Conservation (phyloP, 1,140 invertebrate genomes). For the Listronotus oregonensis region DNA sequence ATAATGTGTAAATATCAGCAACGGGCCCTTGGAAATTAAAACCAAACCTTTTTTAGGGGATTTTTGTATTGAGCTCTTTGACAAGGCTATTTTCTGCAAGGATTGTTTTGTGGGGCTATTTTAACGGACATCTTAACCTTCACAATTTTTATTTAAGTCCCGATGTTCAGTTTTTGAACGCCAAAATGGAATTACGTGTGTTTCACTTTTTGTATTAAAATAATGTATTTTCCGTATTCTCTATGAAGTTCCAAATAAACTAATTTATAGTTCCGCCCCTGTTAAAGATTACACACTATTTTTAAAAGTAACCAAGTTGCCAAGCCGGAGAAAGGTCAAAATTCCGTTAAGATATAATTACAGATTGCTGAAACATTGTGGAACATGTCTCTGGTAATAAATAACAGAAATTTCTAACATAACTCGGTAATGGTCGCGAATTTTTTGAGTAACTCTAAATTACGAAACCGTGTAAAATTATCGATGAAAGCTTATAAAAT, state of each 20-base stretch:
- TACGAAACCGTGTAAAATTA: constrained; percentile 15
- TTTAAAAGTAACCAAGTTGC: constrained; percentile 26
- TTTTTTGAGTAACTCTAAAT: constrained; percentile 30
- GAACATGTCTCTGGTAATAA: constrained; percentile 31
- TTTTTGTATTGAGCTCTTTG: too few species aligned
- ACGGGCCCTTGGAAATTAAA: too few species aligned
- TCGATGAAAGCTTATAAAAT: constrained; percentile 10
- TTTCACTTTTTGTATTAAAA: too few species aligned
- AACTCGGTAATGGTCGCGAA: constrained; percentile 31
- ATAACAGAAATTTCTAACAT: constrained; percentile 32
- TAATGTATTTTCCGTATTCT: too few species aligned
- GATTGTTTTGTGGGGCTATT: too few species aligned
- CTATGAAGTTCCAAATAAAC: neutral
- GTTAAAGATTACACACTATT: constrained; percentile 15
- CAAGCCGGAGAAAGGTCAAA: constrained; percentile 27
- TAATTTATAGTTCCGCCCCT: constrained; percentile 8
- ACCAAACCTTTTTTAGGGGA: too few species aligned
- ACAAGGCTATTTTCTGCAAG: too few species aligned
- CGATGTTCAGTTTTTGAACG: too few species aligned
- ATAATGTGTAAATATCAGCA: too few species aligned
- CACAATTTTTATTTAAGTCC: too few species aligned
- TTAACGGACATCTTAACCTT: too few species aligned
- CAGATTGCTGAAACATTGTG: constrained; percentile 33
- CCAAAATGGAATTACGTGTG: too few species aligned
- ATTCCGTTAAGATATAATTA: constrained; percentile 37